Evolutionary conservation across 2,113 vertebrate genomes (phyloP).

Genomic region (Pampusana beccarii): DNA sequence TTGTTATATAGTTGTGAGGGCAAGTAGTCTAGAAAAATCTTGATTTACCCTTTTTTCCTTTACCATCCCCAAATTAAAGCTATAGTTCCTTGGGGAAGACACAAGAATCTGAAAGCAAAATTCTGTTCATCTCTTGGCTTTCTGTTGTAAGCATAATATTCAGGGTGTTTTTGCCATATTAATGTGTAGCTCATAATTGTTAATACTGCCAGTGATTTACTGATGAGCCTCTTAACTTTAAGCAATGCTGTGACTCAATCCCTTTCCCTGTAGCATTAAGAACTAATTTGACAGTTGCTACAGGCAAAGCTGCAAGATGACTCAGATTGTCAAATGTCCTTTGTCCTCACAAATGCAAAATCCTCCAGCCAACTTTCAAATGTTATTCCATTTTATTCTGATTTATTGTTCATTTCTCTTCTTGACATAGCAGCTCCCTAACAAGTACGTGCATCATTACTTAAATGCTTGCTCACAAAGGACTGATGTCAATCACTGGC

Average conservation of each 20-base stretch:
- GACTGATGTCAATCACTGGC: conserved; percentile 18
- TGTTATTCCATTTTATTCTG: conserved; percentile 52
- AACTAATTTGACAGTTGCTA: conserved; percentile 73
- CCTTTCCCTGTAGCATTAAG: conserved; percentile 63
- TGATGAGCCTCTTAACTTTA: conserved; percentile 56
- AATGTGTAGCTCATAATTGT: conserved; percentile 44
- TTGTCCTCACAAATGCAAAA: conserved; percentile 65
- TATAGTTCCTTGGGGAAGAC: background rate
- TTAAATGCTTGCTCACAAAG: conserved; percentile 15
- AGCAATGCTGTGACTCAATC: conserved; percentile 56
- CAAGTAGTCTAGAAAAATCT: background rate
- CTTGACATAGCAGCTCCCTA: conserved; percentile 27
- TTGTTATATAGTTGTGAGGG: background rate
- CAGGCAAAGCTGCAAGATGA: conserved; percentile 66
- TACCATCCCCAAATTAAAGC: background rate
- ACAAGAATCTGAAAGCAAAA: background rate
- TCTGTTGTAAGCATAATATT: conserved; percentile 17
- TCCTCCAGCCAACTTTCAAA: conserved; percentile 54
- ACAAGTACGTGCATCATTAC: background rate
- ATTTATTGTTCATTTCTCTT: conserved; percentile 60
- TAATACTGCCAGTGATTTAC: conserved; percentile 58
- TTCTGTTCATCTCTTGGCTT: background rate
- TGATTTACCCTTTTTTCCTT: background rate
- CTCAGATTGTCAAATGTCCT: conserved; percentile 71
- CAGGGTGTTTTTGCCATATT: background rate